phyloP scores from a whole-genome alignment of 2,113 vertebrate genomes.

The Pao palembangensis region DNA sequence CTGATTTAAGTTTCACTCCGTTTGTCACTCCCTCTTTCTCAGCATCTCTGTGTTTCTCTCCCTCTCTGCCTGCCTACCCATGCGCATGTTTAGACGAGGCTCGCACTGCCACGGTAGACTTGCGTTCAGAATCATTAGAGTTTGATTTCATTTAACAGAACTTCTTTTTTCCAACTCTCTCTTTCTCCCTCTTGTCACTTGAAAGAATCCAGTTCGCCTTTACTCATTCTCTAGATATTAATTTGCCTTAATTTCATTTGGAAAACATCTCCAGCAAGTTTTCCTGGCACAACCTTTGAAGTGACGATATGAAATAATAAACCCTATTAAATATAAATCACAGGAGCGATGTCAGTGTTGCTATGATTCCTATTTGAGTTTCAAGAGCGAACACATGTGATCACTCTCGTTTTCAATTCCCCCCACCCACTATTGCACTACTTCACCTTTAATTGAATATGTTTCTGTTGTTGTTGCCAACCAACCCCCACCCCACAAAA shows the following conservation, averaged over 20 bases:
- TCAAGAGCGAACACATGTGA: conserved; percentile 74
- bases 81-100: conserved; percentile 42
- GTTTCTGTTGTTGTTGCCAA: conserved; percentile 77
- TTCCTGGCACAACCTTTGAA: conserved; percentile 75
- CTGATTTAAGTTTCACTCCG: conserved; percentile 23
- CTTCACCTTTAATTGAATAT: conserved; percentile 78
- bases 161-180: conserved; percentile 7
- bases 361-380: conserved; percentile 77
- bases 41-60: not conserved
- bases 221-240: conserved; percentile 68
- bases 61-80: conserved; percentile 30
- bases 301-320: conserved; percentile 82
- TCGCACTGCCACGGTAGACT: conserved; percentile 39
- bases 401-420: conserved; percentile 68
- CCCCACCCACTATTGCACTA: conserved; percentile 69
- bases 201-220: conserved; percentile 52
- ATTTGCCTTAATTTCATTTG: conserved; percentile 77
- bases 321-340: conserved; percentile 83
- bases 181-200: conserved; percentile 24
- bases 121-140: conserved; percentile 41
- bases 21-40: conserved; percentile 4
- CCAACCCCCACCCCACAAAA: conserved; percentile 43
- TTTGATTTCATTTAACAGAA: conserved; percentile 51
- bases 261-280: conserved; percentile 76
- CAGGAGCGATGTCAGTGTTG: conserved; percentile 68